Evolutionary conservation across 1,140 invertebrate genomes (phyloP), one percentile per base, ranked within the genome.

Genomic region (Panagrolaimus sp.): DNA sequence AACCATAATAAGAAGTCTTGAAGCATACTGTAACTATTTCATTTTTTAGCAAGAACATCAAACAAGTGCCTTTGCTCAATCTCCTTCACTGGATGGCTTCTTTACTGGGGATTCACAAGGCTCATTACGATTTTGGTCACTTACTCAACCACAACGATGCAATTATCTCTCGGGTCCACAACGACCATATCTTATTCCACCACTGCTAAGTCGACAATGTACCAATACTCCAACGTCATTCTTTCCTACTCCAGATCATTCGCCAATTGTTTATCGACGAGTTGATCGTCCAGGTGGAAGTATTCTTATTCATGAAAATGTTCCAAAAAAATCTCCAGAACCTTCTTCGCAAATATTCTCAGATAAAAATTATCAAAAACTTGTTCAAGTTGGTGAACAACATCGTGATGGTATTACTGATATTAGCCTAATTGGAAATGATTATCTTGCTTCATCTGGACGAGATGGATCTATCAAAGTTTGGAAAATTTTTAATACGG

Each of bases 31-130:
- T 24, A 28, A 73, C 32, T 38, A 58, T 65, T 45, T n/a, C n/a
- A n/a, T n/a, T 43, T 12, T 12, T 26, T 32, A 24, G 15, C 15
- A 64, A 32, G 68, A 70, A n/a, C 45, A 70, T 21, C 28, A 21
- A 24, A 70, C 64, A 10, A 70, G 32, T 7, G 68, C 68, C 12
- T 28, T 70, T 45, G 68, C 43, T 5, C 24, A 66, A 4, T 68
- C n/a, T 24, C 43, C 68, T 8, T 10, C 5, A 1, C 26, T 67
- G 15, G 26, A 67, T 55, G 68, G 68, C 7, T 65, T 76, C 26
- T 79, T 76, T 48, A 76, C 77, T 43, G 75, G 75, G 9, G 76
- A 76, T 67, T 78, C 77, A 6, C 77, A 76, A 52, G 75, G 75
- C 5, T 76, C 67, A 26, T 64, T 76, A 14, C 72, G 75, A 4